Percentiles rank a stretch among this genome's conserved stretches.
Evolutionary conservation across 2,797 vertebrate species (phyloP).

Genomic region (Melanotaenia parkinsoni): DNA sequence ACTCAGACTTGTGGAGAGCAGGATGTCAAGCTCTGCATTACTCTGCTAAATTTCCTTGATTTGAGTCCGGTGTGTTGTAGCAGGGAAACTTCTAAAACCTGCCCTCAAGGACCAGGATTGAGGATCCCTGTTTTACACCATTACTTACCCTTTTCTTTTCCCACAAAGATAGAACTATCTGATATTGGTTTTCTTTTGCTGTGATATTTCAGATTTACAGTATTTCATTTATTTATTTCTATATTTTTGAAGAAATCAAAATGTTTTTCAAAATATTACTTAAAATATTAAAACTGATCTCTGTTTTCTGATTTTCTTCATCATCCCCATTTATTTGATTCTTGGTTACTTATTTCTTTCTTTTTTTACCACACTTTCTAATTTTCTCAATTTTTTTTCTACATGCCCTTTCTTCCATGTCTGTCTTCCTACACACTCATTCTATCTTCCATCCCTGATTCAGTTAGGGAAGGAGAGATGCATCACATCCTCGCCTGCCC

Average conservation of each 20-base stretch:
- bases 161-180: slow-evolving; percentile 38
- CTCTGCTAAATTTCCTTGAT: neutral
- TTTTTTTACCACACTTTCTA: neutral
- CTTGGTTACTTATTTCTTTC: neutral
- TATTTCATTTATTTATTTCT: neutral
- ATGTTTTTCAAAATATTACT: slow-evolving; percentile 3
- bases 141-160: slow-evolving; percentile 18
- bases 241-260: neutral
- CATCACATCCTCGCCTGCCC: slow-evolving; percentile 60
- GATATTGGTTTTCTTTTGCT: slow-evolving; percentile 52
- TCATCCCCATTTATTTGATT: slow-evolving; percentile 14
- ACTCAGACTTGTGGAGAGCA: neutral
- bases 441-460: slow-evolving; percentile 24
- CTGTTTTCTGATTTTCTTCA: slow-evolving; percentile 33
- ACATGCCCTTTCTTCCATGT: neutral
- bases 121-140: no score
- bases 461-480: slow-evolving; percentile 54
- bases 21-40: no score
- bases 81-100: neutral
- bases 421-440: slow-evolving; percentile 1
- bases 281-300: slow-evolving; percentile 30
- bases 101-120: no score
- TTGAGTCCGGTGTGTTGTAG: neutral
- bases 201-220: neutral
- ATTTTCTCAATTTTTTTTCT: slow-evolving; percentile 16